Conservation (phyloP, 1,140 invertebrate genomes). For the Zaprionus nigranus region DNA sequence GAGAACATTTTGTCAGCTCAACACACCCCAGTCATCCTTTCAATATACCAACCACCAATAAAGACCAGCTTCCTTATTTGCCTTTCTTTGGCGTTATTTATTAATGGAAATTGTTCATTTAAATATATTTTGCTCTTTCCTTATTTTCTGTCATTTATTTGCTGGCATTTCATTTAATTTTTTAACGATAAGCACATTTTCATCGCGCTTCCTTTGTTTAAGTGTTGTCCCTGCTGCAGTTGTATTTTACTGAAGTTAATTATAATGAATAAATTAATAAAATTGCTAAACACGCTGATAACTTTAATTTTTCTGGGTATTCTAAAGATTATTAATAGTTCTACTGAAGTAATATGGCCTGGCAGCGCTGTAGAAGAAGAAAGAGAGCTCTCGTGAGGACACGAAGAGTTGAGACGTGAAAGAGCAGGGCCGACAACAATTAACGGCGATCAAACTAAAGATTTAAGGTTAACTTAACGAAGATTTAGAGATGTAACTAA, state of each 20-base stretch:
- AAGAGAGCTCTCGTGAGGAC: no score
- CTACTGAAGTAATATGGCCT: no score
- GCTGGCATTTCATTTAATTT: neutral
- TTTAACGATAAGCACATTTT: neutral
- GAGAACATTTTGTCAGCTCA: neutral
- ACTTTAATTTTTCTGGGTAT: no score
- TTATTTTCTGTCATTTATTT: slow-evolving; percentile 6
- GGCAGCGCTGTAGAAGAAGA: no score
- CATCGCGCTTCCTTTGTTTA: neutral
- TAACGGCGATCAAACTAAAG: no score
- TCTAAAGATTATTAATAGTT: neutral
- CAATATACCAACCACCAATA: slow-evolving; percentile 21
- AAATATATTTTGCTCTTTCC: slow-evolving; percentile 2
- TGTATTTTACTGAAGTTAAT: neutral
- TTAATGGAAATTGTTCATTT: slow-evolving; percentile 45
- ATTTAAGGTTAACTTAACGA: no score
- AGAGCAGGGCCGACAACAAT: no score
- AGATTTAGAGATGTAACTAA: no score
- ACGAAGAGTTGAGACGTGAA: no score
- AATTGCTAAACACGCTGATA: no score
- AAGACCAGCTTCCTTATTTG: slow-evolving; percentile 16
- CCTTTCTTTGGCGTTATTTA: slow-evolving; percentile 12
- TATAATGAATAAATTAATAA: no score
- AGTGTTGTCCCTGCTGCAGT: neutral
- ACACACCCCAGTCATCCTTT: neutral